These are phyloP conservation scores for Sebastes schlegelii DNA, from an alignment of 2,113 vertebrate genomes.

Conservation along the genomic window DNA sequence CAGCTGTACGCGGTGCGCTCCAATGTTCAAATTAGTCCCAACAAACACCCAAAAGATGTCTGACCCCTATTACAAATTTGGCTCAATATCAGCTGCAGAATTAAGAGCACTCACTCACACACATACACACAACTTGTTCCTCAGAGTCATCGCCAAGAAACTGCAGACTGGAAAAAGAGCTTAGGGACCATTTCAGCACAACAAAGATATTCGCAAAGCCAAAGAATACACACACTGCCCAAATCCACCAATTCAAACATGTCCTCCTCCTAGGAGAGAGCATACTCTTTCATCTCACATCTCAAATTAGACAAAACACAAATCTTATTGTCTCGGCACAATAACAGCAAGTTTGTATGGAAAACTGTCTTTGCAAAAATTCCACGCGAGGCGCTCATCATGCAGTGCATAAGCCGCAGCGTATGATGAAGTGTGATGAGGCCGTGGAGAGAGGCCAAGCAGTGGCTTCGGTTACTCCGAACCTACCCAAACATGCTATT, in stretches of 20 bases:
- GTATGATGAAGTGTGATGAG: slow-evolving; percentile 35
- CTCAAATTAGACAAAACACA: slow-evolving; percentile 60
- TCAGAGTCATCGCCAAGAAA: slow-evolving; percentile 51
- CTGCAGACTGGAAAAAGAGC: slow-evolving; percentile 44
- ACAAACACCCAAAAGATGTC: slow-evolving; percentile 41
- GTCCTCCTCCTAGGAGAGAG: slow-evolving; percentile 47
- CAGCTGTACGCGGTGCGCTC: slow-evolving; percentile 45
- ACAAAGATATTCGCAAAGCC: slow-evolving; percentile 61
- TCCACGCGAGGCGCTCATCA: slow-evolving; percentile 1
- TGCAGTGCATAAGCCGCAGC: background rate
- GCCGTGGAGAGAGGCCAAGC: slow-evolving; percentile 41
- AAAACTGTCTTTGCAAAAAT: slow-evolving; percentile 13
- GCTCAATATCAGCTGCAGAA: slow-evolving; percentile 56
- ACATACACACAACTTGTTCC: slow-evolving; percentile 44
- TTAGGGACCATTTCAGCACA: slow-evolving; percentile 57
- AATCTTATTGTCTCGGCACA: slow-evolving; percentile 37
- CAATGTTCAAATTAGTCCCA: slow-evolving; percentile 29
- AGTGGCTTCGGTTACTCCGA: slow-evolving; percentile 50
- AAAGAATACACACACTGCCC: slow-evolving; percentile 55
- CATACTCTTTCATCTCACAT: slow-evolving; percentile 53
- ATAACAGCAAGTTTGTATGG: slow-evolving; percentile 21
- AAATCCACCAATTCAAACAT: slow-evolving; percentile 58
- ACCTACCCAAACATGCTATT: slow-evolving; percentile 55
- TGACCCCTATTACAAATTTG: slow-evolving; percentile 73
- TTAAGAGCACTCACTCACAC: slow-evolving; percentile 39